Evolutionary conservation across 2,113 vertebrate genomes (phyloP), one percentile per base, ranked within the genome.

Genomic region (Elephas maximus): DNA sequence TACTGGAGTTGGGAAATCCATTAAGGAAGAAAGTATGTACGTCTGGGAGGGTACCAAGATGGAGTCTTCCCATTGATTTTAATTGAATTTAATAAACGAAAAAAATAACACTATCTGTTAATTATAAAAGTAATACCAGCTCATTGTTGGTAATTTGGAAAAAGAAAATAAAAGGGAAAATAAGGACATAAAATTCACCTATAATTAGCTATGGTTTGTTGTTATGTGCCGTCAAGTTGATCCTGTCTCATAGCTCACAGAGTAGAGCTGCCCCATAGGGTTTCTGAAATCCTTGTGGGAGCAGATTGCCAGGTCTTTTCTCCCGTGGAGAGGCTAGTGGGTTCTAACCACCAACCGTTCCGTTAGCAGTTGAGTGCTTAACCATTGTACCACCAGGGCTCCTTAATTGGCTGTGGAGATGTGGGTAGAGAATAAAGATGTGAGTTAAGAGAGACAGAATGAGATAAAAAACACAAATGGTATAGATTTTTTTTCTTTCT

Each of bases 161-260:
- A 88, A 92, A 53, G 28, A 77, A 95, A 93, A 67, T 88, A 90
- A 86, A 92, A 88, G 89, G 63, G 28, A 77, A 95, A 93, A 67
- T 88, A 90, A 84, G 20, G 45, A 78, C 93, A 92, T 67, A 60
- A 60, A 92, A 95, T 78, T 78, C 8, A 63, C n/a, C 17, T 73
- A 73, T 30, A 81, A 62, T 63, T 91, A 83, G 5, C 82, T 91
- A 20, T 17, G 23, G 28, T 30, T 71, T 71, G 48, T 48, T 48
- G 67, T 71, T n/a, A 14, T 63, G 23, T 63, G 62, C 33, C 15
- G 5, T 71, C 7, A 18, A 33, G 30, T 48, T 10, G 6, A 48
- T 48, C 10, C 48, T 48, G 48, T 8, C 10, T 48, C 48, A 48
- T 48, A 48, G 48, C 10, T 48, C 7, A 48, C 48, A 48, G 48